A percentile compares a stretch with the other conserved stretches of the same genome.
phyloP scores from a whole-genome alignment of 2,113 vertebrate genomes.

The Rhinolophus sinicus region DNA sequence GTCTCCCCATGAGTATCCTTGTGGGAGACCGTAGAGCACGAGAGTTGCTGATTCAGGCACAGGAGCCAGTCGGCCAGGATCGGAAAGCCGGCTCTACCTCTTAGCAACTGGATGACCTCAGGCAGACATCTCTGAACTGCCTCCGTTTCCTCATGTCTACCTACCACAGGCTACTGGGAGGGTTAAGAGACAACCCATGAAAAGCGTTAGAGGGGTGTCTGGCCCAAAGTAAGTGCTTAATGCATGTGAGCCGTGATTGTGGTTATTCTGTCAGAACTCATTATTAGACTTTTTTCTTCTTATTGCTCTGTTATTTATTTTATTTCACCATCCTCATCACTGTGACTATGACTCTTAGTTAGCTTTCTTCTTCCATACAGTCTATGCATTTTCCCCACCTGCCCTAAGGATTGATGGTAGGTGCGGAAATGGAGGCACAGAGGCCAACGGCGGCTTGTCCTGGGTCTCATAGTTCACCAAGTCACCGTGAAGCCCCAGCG shows the following conservation, averaged over 20 bases:
- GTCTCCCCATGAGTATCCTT: neutral
- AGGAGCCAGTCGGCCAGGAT: neutral
- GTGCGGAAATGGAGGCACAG: neutral
- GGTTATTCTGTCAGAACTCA: neutral
- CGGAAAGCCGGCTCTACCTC: neutral
- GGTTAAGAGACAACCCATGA: neutral
- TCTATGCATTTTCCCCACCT: neutral
- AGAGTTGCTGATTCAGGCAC: neutral
- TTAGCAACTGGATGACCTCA: neutral
- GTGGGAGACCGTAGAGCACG: neutral
- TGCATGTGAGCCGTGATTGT: neutral
- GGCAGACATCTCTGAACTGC: neutral
- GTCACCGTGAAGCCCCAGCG: neutral
- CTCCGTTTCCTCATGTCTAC: neutral
- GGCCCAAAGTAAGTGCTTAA: neutral
- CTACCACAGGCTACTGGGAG: neutral
- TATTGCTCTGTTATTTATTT: neutral
- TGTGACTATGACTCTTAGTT: neutral
- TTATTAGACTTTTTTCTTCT: neutral
- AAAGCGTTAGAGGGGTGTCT: neutral
- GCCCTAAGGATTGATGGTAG: neutral
- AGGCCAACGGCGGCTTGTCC: neutral
- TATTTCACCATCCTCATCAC: neutral
- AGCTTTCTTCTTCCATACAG: neutral
- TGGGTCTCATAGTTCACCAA: neutral